Base-by-base conservation (phyloP, 2,113 vertebrate genomes). In the Garra rufa region DNA sequence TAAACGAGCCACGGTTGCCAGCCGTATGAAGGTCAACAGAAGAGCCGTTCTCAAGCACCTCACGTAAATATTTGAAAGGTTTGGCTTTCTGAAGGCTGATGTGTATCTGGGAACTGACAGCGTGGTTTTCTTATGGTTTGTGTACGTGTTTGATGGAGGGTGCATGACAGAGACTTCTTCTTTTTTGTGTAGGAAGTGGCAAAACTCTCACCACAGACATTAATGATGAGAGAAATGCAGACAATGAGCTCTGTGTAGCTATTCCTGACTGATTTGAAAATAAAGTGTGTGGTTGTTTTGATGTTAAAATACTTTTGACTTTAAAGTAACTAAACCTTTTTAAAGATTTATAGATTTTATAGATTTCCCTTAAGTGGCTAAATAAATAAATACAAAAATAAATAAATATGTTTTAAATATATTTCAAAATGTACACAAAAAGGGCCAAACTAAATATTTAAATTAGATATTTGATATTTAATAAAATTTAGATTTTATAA, bases 1-100 rank as follows among this genome's bases (percentile, higher is more conserved):
- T 83, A 67, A 87, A 73, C 11, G 41, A 55, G 14, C 43, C 63
- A 28, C 41, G 71, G 26, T 52, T 21, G 44, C 67, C 65, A 15
- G 59, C n/a, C 55, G 15, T 55, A 41, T 61, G 9, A 65, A 34
- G 55, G 79, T 75, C 80, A 87, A 74, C 44, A 87, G 43, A 77
- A 63, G 10, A 17, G 14, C 43, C 34, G 74, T 70, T 13, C 76
- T 84, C 63, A 82, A 63, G 71, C 44, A 38, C 3, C 21, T 71
- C 73, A 24, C 52, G 21, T 57, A 84, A 82, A 81, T 87, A 76
- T 76, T 70, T 76, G 7, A 74, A 76, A 50, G 59, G 65, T 69
- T 44, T 82, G 55, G 50, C 5, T 26, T 55, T 78, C 41, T 63
- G 10, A 57, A 69, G 79, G 28, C 73, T n/a, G 19, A 65, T 55